Evolutionary conservation across 2,113 vertebrate species (phyloP), one percentile per base, ranked within the genome.

Genomic region (Sander lucioperca): DNA sequence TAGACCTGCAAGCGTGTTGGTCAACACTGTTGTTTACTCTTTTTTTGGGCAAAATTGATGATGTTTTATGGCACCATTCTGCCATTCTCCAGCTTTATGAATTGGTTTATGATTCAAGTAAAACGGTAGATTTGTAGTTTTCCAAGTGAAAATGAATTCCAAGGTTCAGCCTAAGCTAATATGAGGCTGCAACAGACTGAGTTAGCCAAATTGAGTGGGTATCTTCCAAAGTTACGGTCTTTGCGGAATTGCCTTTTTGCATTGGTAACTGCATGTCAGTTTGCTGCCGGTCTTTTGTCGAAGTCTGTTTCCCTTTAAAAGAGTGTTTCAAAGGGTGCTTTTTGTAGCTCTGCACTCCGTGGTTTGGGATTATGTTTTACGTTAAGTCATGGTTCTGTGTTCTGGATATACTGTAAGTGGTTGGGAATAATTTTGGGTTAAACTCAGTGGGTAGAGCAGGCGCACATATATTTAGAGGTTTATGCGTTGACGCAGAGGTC

Each of bases 1-100:
- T 87, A 21, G 51, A 90, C 69, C 48, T 4, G 3, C 30, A 79
- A 71, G 83, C 77, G 62, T 72, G 33, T 39, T 53, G 27, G 19
- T 33, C 62, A 50, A 19, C 3, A 6, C 15, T 61, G 21, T 45
- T 74, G 39, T 84, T 69, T 53, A 66, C 21, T 54, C 16, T 61
- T 2, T 53, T 36, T 72, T 77, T 66, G 48, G 65, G 3, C 21
- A 19, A 45, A 78, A 53, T 58, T 36, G 50, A 73, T 45, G 43
- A 56, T 39, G 57, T 27, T 69, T 76, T 11, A 25, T 47, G 25
- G 13, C 12, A 51, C 16, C 23, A 3, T 47, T 78, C 63, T 66
- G 71, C 25, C 5, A 5, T 30, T 74, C 13, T 15, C 10, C 36
- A 14, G 63, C 14, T 50, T 69, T 25, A 23, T 23, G 23, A 64